phyloP scores from a whole-genome alignment of 2,888 invertebrate genomes.

The Ligdia adustata region DNA sequence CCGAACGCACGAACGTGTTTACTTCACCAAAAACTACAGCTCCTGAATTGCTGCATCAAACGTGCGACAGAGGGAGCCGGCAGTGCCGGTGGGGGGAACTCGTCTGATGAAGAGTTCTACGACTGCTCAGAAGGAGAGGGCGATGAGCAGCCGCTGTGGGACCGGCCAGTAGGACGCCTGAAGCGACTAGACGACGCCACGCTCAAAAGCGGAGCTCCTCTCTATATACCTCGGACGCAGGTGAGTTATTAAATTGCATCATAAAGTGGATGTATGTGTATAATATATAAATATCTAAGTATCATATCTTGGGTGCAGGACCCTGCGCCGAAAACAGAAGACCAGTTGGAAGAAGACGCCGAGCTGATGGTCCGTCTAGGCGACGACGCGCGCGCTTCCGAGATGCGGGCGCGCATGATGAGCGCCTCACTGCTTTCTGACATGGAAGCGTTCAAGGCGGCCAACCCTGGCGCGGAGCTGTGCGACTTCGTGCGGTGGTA shows the following conservation, averaged over 20 bases:
- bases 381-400: conserved; percentile 91
- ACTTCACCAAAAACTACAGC: conserved; percentile 97
- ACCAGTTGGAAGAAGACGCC: conserved; percentile 96
- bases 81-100: conserved; percentile 54
- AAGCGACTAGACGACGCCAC: conserved; percentile 64
- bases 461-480: conserved; percentile 95
- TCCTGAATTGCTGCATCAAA: conserved; percentile 91
- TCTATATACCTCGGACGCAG: conserved; percentile 75
- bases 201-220: conserved; percentile 69
- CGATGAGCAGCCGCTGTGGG: conserved; percentile 74
- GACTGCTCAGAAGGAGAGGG: conserved; percentile 87
- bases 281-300: not conserved
- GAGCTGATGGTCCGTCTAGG: conserved; percentile 95
- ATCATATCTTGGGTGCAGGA: conserved; percentile 83
- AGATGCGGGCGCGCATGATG: conserved; percentile 96
- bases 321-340: conserved; percentile 98
- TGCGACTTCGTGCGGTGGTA: conserved; percentile 99
- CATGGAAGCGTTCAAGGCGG: conserved; percentile 99
- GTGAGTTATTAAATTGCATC: conserved; percentile 40
- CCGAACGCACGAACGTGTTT: conserved; percentile 96
- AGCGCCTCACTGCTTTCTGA: conserved; percentile 97
- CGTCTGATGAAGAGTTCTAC: conserved; percentile 89
- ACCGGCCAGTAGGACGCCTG: conserved; percentile 68
- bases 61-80: conserved; percentile 78
- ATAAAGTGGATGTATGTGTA: not conserved